Percentiles rank a stretch among this genome's conserved stretches.
These are phyloP conservation scores for Phylloscopus trochilus DNA, from an alignment of 2,113 vertebrate genomes.

Conservation along the genomic window DNA sequence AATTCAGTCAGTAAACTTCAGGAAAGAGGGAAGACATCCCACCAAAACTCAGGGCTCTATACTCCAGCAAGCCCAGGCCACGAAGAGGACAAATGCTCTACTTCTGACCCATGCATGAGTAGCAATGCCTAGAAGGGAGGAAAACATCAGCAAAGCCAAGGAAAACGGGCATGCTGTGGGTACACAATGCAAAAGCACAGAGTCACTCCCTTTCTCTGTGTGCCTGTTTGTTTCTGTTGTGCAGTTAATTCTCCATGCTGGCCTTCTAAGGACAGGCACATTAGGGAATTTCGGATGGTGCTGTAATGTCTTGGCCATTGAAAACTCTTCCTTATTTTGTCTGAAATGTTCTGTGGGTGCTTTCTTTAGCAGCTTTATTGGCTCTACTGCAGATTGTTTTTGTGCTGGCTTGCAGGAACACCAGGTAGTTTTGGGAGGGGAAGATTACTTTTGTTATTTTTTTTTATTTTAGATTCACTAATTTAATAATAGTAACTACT, in stretches of 20 bases:
- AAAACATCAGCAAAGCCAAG: constrained; percentile 1
- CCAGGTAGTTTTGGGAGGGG: background rate
- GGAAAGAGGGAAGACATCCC: background rate
- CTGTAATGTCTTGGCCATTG: constrained; percentile 55
- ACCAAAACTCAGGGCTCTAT: background rate
- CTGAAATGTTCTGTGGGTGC: constrained; percentile 37
- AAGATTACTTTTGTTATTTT: background rate
- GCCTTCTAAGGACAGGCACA: constrained; percentile 38
- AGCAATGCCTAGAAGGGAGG: background rate
- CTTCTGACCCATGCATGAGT: background rate
- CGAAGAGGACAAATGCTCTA: accelerated
- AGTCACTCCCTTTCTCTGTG: background rate
- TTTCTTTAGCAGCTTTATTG: constrained; percentile 45
- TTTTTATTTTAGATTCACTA: background rate
- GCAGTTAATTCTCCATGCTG: background rate
- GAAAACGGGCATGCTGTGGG: background rate
- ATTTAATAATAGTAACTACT: background rate
- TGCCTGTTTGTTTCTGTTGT: background rate
- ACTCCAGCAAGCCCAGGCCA: background rate
- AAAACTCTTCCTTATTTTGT: constrained; percentile 59
- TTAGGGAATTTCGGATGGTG: constrained; percentile 54
- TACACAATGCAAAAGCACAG: background rate
- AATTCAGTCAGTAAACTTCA: background rate
- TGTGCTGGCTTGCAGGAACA: background rate
- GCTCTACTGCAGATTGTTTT: background rate